Conservation (phyloP, 2,888 invertebrate genomes). For the Scaptomyza flava region DNA sequence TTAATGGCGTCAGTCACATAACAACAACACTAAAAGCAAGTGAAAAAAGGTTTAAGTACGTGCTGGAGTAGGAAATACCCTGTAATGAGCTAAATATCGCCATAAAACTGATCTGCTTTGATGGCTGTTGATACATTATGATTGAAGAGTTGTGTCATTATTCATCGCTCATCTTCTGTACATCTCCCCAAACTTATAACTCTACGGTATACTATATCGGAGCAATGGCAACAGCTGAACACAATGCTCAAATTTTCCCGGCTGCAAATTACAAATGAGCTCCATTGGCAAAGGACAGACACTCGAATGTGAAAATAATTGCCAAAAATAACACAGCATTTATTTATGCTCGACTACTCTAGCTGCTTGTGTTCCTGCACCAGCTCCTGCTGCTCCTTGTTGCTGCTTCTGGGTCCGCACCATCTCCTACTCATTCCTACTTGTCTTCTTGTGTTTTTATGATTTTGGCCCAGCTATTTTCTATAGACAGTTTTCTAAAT, state of each 20-base stretch:
- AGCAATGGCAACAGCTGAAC: constrained; percentile 50
- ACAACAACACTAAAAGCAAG: constrained; percentile 42
- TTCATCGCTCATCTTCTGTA: no score
- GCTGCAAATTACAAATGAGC: constrained; percentile 78
- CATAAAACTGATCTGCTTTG: neutral
- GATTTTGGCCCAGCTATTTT: constrained; percentile 55
- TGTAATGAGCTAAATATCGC: neutral
- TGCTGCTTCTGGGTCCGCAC: no score
- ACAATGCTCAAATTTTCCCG: constrained; percentile 46
- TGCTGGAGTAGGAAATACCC: neutral
- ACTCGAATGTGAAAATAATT: constrained; percentile 79
- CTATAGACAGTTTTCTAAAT: constrained; percentile 71
- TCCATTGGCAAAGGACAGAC: constrained; percentile 52
- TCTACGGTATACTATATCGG: constrained; percentile 22
- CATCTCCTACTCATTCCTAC: neutral
- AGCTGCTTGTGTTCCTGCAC: neutral
- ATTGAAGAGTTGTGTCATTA: no score
- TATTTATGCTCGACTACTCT: constrained; percentile 71
- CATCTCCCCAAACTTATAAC: no score
- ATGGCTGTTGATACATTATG: neutral
- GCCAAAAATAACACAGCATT: constrained; percentile 77
- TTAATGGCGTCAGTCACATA: constrained; percentile 70
- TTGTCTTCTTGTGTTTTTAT: constrained; percentile 60
- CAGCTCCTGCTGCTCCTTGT: neutral
- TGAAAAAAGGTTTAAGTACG: neutral